Evolutionary conservation across 1,140 invertebrate species (phyloP).

Genomic region (Heliothis virescens): DNA sequence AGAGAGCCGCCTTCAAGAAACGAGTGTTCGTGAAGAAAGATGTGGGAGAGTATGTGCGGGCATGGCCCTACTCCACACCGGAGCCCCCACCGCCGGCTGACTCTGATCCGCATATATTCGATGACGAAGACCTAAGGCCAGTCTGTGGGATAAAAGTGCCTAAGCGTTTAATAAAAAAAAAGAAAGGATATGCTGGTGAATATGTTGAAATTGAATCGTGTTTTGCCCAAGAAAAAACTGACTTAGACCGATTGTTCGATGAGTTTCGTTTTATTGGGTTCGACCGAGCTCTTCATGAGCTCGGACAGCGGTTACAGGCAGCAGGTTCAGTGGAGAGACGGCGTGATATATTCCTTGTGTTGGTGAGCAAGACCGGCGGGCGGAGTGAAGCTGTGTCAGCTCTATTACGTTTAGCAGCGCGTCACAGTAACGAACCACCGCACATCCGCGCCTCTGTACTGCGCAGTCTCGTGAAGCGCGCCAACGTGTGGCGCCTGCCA

Average conservation of each 20-base stretch:
- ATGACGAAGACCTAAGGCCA: no score
- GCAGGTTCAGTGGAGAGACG: slow-evolving; percentile 65
- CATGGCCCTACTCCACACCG: slow-evolving; percentile 43
- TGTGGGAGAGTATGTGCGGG: slow-evolving; percentile 24
- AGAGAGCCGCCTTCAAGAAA: slow-evolving; percentile 50
- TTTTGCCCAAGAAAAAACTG: slow-evolving; percentile 5
- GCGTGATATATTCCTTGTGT: slow-evolving; percentile 69
- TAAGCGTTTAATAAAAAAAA: neutral
- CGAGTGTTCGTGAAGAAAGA: slow-evolving; percentile 50
- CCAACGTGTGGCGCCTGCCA: slow-evolving; percentile 65
- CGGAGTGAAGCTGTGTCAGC: slow-evolving; percentile 58
- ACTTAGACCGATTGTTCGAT: slow-evolving; percentile 66
- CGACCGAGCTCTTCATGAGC: slow-evolving; percentile 64
- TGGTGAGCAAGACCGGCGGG: slow-evolving; percentile 75
- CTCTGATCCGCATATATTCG: slow-evolving; percentile 9
- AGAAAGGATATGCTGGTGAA: neutral
- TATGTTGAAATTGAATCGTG: neutral
- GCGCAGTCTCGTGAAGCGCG: slow-evolving; percentile 70
- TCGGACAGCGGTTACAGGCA: slow-evolving; percentile 58
- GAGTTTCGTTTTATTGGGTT: slow-evolving; percentile 69
- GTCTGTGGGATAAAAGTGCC: no score
- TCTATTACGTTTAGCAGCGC: slow-evolving; percentile 60
- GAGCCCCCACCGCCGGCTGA: neutral
- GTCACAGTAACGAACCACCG: slow-evolving; percentile 65
- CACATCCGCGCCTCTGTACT: slow-evolving; percentile 67